Evolutionary conservation across 2,113 vertebrate species (phyloP).

Genomic region (Tupaia tana): DNA sequence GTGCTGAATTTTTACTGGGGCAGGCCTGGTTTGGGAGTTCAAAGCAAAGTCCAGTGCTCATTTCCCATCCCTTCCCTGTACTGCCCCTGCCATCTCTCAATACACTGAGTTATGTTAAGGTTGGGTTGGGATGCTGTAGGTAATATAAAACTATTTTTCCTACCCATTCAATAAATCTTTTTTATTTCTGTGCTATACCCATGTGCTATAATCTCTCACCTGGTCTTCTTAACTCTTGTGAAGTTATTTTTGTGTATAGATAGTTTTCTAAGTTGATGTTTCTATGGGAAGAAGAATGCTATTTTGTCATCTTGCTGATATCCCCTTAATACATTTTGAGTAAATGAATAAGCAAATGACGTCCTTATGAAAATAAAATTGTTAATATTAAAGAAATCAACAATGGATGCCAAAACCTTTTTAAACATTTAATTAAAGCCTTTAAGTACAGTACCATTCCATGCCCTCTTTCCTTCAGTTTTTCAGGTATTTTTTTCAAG

Average conservation of each 20-base stretch:
- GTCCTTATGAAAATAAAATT: not conserved
- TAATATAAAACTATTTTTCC: not conserved
- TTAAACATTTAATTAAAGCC: conserved; percentile 54
- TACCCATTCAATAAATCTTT: not conserved
- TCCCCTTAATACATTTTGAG: not conserved
- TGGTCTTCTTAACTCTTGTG: not conserved
- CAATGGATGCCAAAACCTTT: not conserved
- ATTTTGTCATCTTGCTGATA: not conserved
- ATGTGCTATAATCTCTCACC: not conserved
- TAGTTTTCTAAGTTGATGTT: not conserved
- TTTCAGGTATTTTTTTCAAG: conserved; percentile 34
- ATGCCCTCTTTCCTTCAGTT: not conserved
- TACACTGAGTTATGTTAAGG: no score
- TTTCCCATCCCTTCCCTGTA: not conserved
- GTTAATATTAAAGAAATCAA: conserved; percentile 59
- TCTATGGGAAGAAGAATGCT: not conserved
- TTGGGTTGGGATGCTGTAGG: not conserved
- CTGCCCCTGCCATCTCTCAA: not conserved
- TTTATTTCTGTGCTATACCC: not conserved
- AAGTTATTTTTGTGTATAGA: not conserved
- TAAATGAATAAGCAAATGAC: not conserved
- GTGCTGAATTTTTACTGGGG: not conserved
- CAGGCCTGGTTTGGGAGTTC: not conserved
- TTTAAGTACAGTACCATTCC: not conserved
- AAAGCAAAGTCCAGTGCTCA: not conserved